Percentiles rank a stretch among this genome's conserved stretches.
Conservation (phyloP, 2,113 vertebrate genomes). For the Scolopax mira region DNA sequence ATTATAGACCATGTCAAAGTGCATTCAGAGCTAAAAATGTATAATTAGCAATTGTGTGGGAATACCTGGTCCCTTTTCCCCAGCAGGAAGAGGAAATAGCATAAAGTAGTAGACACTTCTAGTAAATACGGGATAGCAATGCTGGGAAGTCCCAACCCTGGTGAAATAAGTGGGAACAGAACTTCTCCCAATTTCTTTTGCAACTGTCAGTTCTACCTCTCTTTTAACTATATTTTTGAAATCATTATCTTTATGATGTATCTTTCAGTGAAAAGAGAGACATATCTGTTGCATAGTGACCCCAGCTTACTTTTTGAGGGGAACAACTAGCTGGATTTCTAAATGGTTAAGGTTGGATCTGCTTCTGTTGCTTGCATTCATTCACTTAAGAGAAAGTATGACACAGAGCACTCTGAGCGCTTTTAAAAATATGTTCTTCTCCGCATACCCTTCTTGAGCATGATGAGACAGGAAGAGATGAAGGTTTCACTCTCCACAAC, state of each 20-base stretch:
- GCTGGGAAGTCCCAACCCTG: background rate
- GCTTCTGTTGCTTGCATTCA: background rate
- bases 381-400: background rate
- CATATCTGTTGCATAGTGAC: background rate
- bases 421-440: background rate
- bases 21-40: background rate
- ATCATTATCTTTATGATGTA: background rate
- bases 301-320: background rate
- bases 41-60: background rate
- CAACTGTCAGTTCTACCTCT: background rate
- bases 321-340: background rate
- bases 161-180: background rate
- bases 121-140: background rate
- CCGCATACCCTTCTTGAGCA: background rate
- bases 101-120: background rate
- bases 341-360: background rate
- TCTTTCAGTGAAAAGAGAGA: background rate
- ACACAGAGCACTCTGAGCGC: background rate
- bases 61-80: background rate
- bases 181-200: background rate
- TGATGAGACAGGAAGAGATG: background rate
- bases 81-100: background rate
- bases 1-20: background rate
- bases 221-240: background rate
- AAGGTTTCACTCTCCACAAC: background rate